Evolutionary conservation across 2,888 invertebrate genomes (phyloP).

Genomic region (Temnothorax unifasciatus): DNA sequence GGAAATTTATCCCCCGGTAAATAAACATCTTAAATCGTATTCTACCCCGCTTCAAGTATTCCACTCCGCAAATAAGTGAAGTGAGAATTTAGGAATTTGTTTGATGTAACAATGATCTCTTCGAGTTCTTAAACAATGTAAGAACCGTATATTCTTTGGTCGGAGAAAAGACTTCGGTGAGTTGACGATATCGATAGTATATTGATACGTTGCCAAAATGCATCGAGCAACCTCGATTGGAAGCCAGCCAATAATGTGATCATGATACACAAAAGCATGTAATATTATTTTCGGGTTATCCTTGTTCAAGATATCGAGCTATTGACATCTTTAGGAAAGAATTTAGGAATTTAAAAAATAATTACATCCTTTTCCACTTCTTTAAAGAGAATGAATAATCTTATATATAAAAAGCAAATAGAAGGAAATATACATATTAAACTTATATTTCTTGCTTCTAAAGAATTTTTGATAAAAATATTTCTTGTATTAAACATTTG

Average conservation of each 20-base stretch:
- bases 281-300: conserved; percentile 33
- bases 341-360: background rate
- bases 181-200: background rate
- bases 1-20: conserved; percentile 15
- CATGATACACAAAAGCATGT: background rate
- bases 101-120: background rate
- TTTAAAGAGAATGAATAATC: background rate
- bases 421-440: background rate
- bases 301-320: background rate
- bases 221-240: conserved; percentile 1
- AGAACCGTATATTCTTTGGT: background rate
- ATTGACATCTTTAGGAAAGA: conserved; percentile 12
- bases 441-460: background rate
- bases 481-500: background rate
- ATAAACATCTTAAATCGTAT: conserved; percentile 28
- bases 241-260: conserved; percentile 23
- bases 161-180: background rate
- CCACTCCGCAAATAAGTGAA: background rate
- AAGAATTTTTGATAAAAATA: conserved; percentile 3
- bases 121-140: background rate
- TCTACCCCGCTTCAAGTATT: background rate
- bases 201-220: conserved; percentile 11
- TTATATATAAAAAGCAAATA: conserved; percentile 1
- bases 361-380: background rate
- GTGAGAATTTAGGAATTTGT: background rate